Percentiles rank a stretch among this genome's conserved stretches.
Conservation (phyloP, 2,113 vertebrate genomes). For the Notothenia coriiceps region DNA sequence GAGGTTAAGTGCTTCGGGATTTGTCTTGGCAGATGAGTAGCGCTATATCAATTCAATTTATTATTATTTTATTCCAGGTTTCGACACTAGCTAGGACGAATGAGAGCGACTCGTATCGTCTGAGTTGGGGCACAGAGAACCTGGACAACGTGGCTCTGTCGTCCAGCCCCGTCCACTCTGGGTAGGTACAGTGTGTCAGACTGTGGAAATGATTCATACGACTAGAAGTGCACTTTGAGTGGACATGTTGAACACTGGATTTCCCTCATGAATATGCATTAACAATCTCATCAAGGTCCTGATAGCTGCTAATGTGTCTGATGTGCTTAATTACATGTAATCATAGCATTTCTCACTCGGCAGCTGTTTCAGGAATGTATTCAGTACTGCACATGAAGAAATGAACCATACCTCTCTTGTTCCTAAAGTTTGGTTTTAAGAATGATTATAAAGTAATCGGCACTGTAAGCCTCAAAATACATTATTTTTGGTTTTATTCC, state of each 20-base stretch:
- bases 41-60: no score
- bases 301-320: neutral
- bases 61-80: conserved; percentile 75
- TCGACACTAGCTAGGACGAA: conserved; percentile 87
- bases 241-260: no score
- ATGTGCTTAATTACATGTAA: neutral
- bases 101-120: conserved; percentile 90
- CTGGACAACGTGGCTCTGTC: conserved; percentile 97
- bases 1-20: neutral
- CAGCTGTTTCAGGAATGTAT: neutral
- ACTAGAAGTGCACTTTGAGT: no score
- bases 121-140: conserved; percentile 94
- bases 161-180: conserved; percentile 95
- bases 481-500: neutral
- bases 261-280: neutral
- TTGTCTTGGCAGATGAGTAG: no score
- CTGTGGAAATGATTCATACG: neutral
- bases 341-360: neutral
- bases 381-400: neutral
- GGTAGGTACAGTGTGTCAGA: conserved; percentile 83
- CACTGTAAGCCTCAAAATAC: neutral
- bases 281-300: neutral
- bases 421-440: neutral
- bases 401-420: neutral
- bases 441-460: neutral